Base-by-base conservation (phyloP, 2,888 invertebrate genomes). In the Nephrocerus scutellatus region DNA sequence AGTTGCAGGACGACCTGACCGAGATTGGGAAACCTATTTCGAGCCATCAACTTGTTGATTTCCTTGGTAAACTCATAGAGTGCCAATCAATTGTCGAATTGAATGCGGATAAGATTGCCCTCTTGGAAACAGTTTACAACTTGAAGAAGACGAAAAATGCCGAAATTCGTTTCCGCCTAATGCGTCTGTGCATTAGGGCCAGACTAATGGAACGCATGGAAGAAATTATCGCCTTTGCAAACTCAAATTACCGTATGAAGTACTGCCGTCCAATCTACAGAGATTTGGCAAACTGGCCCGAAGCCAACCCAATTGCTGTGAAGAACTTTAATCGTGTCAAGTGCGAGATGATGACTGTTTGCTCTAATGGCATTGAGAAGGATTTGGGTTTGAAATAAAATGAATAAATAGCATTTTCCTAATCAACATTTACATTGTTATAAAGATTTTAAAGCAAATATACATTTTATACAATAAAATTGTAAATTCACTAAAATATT, bases 201-300 rank as follows among this genome's bases (percentile, higher is more conserved):
- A 74, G 74, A 38, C 82, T 88, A 73, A 68, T 74, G 18, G 71
- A 74, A 0, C 79, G 78, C 54, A 68, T 93, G 22, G 68, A 73
- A 2, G 73, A 76, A 12, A 82, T 82, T 2, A 70, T 93, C 38
- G 63, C 76, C 14, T 92, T 93, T 72, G 78, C 89, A 7, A 87
- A 84, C 50, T 75, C 77, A 13, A 82, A 87, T 58, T 93, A 93
- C 22, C 76, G 95, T 37, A 87, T 93, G 86, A 95, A 95, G 66
- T 95, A 80, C 68, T 82, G 87, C 3, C 74, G 89, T 21, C 91
- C 93, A 3, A 72, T 95, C 31, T 93, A 90, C 68, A 79, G 86
- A 44, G 89, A 88, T 59, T 71, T 92, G 41, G 85, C 81, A 52
- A 74, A 71, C 1, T 92, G 91, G 92, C 79, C 83, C 44, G 77